A percentile compares a stretch with the other conserved stretches of the same genome.
These are phyloP conservation scores for Rhynchophorus ferrugineus DNA, from an alignment of 1,140 invertebrate genomes.

Conservation along the genomic window DNA sequence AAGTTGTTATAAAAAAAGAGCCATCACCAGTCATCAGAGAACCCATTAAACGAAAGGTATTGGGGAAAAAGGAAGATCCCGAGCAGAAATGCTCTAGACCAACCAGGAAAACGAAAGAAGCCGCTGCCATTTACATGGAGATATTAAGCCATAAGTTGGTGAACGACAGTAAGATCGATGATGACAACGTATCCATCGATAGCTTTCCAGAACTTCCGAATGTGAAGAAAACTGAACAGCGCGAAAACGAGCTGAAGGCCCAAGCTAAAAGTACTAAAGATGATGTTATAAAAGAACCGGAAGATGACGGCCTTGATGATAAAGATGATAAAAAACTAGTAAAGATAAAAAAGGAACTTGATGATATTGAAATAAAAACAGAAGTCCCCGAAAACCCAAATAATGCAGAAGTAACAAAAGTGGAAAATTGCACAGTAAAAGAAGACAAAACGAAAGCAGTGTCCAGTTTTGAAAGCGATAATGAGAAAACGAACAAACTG, in stretches of 20 bases:
- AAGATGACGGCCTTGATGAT: not conserved
- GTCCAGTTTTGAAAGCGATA: not conserved
- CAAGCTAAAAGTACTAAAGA: slow-evolving; percentile 38
- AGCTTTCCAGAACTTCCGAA: slow-evolving; percentile 62
- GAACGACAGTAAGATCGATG: slow-evolving; percentile 47
- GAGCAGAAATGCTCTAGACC: slow-evolving; percentile 41
- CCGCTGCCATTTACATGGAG: slow-evolving; percentile 67
- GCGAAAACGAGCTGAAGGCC: slow-evolving; percentile 53
- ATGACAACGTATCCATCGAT: slow-evolving; percentile 55
- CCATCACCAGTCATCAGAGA: too few relatives aligned
- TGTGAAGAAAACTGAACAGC: slow-evolving; percentile 51
- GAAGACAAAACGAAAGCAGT: slow-evolving; percentile 1
- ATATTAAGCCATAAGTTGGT: slow-evolving; percentile 61
- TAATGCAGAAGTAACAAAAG: slow-evolving; percentile 2
- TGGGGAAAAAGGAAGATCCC: slow-evolving; percentile 7
- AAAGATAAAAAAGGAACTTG: slow-evolving; percentile 14
- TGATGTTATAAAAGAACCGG: slow-evolving; percentile 30
- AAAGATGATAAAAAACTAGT: slow-evolving; percentile 18
- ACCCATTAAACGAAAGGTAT: slow-evolving; percentile 6
- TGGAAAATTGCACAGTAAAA: slow-evolving; percentile 6
- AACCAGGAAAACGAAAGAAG: slow-evolving; percentile 66
- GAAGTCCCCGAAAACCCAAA: not conserved
- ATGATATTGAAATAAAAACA: not conserved
- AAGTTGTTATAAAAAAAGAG: not conserved
- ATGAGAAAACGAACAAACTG: not conserved